These are phyloP conservation scores for Drosophila niveifrons DNA, from an alignment of 2,888 invertebrate species.

Conservation along the genomic window DNA sequence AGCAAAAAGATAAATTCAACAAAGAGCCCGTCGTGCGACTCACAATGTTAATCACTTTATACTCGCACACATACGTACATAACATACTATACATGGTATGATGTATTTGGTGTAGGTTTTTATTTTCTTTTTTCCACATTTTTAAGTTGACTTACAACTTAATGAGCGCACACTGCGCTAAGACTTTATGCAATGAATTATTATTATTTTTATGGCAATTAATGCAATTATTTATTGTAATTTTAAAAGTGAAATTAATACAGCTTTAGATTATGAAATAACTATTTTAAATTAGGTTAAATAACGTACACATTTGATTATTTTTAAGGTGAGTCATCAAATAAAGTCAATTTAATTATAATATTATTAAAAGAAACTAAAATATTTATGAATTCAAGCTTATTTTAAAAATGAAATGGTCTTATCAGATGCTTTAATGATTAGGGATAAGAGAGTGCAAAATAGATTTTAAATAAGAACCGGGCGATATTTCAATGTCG, in stretches of 20 bases:
- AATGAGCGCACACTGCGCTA: not conserved
- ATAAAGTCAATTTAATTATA: not conserved
- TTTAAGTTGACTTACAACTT: not conserved
- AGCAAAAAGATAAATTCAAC: conserved; percentile 36
- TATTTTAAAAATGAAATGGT: not conserved
- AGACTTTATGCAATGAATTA: not conserved
- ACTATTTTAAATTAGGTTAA: not conserved
- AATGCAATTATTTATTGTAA: not conserved
- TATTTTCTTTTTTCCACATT: not conserved
- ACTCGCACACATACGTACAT: not conserved
- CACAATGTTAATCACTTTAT: conserved; percentile 24
- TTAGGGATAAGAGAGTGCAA: not conserved
- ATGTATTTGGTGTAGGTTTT: not conserved
- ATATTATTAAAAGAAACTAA: not conserved
- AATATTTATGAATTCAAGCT: not conserved
- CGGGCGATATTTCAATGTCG: not conserved
- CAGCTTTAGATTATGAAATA: not conserved
- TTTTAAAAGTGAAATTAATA: not conserved
- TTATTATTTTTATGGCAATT: not conserved
- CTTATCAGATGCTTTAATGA: not conserved
- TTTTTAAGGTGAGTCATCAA: not conserved
- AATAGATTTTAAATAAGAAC: not conserved
- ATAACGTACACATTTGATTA: not conserved
- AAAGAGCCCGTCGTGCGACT: conserved; percentile 1
- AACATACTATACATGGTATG: not conserved